Base-by-base conservation (phyloP, 1,140 invertebrate genomes). In the Limonius californicus region DNA sequence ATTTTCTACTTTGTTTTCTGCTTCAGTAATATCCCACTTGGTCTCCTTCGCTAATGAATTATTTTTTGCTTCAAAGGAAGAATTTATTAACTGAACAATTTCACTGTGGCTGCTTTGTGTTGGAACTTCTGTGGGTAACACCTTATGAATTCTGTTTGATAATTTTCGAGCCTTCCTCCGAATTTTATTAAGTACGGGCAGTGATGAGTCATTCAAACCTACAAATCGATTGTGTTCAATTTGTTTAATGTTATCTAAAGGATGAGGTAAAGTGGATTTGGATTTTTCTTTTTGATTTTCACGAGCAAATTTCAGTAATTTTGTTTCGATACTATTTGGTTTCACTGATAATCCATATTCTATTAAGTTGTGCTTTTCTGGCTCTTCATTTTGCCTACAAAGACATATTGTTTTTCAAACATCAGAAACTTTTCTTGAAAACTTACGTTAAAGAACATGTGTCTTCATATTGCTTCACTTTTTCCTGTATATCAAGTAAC, bases 161-260 rank as follows among this genome's bases (percentile, higher is more conserved):
- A 69, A 47, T 54, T 59, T 61, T 53, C 66, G 45, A 7, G 62
- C 62, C 43, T 64, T 71, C 21, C 63, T 64, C 55, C 63, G 30
- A 53, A 68, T 70, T 62, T 69, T 65, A 64, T 63, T 67, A 19
- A 50, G 3, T 18, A 18, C 3, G 3, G 45, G 16, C 18, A 42
- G 16, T 20, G 39, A 8, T 45, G 27, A 12, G 3, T 56, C 45
- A 23, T 56, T 15, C 30, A 47, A 35, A 54, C 50, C 20, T 2
- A 35, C 27, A 61, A 61, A 56, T 27, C 18, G 27, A 27, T 74
- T 59, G 50, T 69, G 55, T 57, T 76, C 71, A 43, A 78, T 57
- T 11, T 68, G 53, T 59, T 72, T 68, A 14, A 78, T 61, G 45
- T 71, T 20, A 61, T 76, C 68, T n/a, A n/a, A n/a, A 8, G 77